phyloP scores from a whole-genome alignment of 2,888 invertebrate species.

The Melikaiella ostensackeni region DNA sequence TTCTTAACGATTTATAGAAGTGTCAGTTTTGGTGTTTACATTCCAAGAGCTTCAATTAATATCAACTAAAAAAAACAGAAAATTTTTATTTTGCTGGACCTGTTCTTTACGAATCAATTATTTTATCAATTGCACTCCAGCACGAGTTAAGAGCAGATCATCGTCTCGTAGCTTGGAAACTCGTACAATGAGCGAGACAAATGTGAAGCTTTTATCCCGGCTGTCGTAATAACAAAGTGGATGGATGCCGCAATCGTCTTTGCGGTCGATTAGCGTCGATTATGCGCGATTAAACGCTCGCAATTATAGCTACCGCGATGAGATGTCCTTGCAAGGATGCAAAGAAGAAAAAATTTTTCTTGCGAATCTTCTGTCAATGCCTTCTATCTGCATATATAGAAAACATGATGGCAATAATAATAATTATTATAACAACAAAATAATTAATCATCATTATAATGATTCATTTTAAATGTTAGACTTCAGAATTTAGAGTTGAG shows the following conservation, averaged over 20 bases:
- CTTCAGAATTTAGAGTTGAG: no score
- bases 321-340: constrained; percentile 73
- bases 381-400: neutral
- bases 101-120: neutral
- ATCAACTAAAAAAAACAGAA: no score
- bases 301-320: constrained; percentile 62
- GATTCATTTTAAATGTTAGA: no score
- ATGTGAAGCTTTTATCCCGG: constrained; percentile 52
- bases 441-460: no score
- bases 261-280: constrained; percentile 73
- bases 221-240: constrained; percentile 68
- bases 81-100: no score
- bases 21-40: no score
- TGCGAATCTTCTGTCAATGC: neutral
- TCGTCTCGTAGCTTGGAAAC: constrained; percentile 36
- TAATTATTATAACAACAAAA: no score
- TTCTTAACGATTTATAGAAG: neutral
- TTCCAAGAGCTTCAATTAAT: no score
- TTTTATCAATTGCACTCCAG: neutral
- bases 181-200: constrained; percentile 64
- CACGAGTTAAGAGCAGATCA: neutral
- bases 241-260: constrained; percentile 68
- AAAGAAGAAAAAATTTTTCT: constrained; percentile 41
- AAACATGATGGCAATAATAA: no score
- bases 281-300: constrained; percentile 72